Evolutionary conservation across 2,113 vertebrate genomes (phyloP).

Genomic region (Eclectus roratus): DNA sequence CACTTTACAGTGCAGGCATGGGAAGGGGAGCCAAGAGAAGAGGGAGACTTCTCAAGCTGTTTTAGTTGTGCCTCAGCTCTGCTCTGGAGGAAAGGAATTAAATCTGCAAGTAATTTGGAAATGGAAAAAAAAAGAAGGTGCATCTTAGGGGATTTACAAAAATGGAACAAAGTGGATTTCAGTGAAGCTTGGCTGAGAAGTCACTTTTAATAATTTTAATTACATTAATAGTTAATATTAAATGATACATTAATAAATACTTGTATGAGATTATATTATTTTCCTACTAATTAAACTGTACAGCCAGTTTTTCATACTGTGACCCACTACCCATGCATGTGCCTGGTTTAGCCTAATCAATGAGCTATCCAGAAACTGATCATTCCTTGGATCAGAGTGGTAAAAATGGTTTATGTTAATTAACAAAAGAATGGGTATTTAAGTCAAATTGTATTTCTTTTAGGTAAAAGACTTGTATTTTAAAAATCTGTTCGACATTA

Average conservation of each 20-base stretch:
- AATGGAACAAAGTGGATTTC: background rate
- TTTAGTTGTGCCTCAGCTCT: background rate
- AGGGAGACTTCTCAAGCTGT: background rate
- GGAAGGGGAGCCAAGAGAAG: background rate
- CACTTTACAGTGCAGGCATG: background rate
- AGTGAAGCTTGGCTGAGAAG: background rate
- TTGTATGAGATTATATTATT: background rate
- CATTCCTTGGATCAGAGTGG: background rate
- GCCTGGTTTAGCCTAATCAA: background rate
- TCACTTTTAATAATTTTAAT: background rate
- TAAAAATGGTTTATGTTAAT: background rate
- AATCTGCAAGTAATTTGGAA: background rate
- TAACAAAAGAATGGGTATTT: background rate
- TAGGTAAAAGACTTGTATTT: background rate
- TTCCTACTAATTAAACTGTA: background rate
- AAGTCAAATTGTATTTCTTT: background rate
- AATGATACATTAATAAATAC: background rate
- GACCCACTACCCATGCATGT: background rate
- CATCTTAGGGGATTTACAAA: background rate
- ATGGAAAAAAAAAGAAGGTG: accelerated
- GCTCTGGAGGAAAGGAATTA: background rate
- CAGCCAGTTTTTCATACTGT: background rate
- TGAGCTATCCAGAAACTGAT: background rate
- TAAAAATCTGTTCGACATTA: background rate
- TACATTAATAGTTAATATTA: background rate